Base-by-base conservation (phyloP, 2,888 invertebrate genomes). In the Clostera curtula region DNA sequence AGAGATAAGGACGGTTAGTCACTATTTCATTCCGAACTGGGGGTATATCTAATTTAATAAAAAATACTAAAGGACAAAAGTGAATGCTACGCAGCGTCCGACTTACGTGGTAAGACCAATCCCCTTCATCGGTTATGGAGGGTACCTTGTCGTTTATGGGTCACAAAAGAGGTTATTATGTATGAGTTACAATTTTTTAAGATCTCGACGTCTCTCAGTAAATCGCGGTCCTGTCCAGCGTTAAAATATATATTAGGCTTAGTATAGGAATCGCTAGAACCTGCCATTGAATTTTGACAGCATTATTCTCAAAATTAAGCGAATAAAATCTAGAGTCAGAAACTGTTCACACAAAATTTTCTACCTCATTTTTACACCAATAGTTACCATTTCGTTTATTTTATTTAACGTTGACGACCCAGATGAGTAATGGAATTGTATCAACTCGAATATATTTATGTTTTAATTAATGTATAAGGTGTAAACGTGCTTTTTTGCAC, bases 221-320 rank as follows among this genome's bases (percentile, higher is more conserved):
- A 33, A 37, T 16, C 33, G 33, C 26, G 14, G 12, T 40, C 34
- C 30, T 27, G n/a, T 23, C 37, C 45, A 46, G 50, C 51, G 36
- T 49, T 47, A 48, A 34, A 46, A 30, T 39, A n/a, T n/a, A n/a
- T n/a, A 18, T 31, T 48, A 49, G 48, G 29, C 43, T 61, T 76
- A 79, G 76, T 61, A 63, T 82, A 80, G 77, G 59, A 62, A 64
- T 70, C 80, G 80, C 80, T 80, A 82, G 80, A 69, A 43, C 67
- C 72, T 71, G 69, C 67, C 69, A 56, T 51, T 41, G 31, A 51
- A 41, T 40, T 50, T 38, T 44, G 43, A 47, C 31, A 37, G 28
- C 31, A 35, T 31, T 39, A 43, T 25, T 18, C 27, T 7, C 0
- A 28, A 27, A 34, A 32, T 29, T 32, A 34, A 25, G 31, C 37